These are phyloP conservation scores for Rutpela maculata DNA, from an alignment of 2,888 invertebrate genomes.

Conservation along the genomic window DNA sequence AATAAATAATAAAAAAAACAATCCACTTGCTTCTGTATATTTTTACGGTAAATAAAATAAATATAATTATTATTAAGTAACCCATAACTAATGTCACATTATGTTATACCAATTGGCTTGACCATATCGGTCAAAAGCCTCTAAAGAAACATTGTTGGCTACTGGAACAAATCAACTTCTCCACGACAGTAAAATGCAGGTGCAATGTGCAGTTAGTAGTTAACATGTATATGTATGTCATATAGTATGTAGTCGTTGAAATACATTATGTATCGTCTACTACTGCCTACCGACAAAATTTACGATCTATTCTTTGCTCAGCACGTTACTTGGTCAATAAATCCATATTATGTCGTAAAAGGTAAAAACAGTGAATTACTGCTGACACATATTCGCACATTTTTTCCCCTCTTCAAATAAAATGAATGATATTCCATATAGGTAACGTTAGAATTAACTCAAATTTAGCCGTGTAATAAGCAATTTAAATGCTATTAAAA, in stretches of 20 bases:
- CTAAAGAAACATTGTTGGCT: conserved; percentile 6
- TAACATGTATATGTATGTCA: not conserved
- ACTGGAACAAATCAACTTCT: conserved; percentile 20
- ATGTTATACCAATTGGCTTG: too few relatives aligned
- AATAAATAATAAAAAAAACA: too few relatives aligned
- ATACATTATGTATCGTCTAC: conserved; percentile 13
- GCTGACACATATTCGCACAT: conserved; percentile 46
- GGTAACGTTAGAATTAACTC: not conserved
- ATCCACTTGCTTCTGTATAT: too few relatives aligned
- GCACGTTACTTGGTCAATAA: conserved; percentile 59
- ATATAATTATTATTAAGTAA: too few relatives aligned
- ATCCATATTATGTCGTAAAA: conserved; percentile 59
- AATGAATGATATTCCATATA: conserved; percentile 4
- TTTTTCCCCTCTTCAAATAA: conserved; percentile 38
- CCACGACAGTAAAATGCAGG: conserved; percentile 10
- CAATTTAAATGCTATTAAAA: conserved; percentile 1
- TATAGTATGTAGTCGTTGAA: conserved; percentile 4
- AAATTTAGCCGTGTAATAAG: not conserved
- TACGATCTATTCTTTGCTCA: conserved; percentile 56
- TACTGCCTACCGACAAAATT: conserved; percentile 45
- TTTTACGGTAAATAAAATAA: too few relatives aligned
- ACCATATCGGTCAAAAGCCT: not conserved
- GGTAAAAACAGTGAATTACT: conserved; percentile 51
- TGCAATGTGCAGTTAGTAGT: conserved; percentile 9
- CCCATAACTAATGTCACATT: too few relatives aligned